Evolutionary conservation across 2,888 invertebrate genomes (phyloP).

Genomic region (Chorisops tibialis): DNA sequence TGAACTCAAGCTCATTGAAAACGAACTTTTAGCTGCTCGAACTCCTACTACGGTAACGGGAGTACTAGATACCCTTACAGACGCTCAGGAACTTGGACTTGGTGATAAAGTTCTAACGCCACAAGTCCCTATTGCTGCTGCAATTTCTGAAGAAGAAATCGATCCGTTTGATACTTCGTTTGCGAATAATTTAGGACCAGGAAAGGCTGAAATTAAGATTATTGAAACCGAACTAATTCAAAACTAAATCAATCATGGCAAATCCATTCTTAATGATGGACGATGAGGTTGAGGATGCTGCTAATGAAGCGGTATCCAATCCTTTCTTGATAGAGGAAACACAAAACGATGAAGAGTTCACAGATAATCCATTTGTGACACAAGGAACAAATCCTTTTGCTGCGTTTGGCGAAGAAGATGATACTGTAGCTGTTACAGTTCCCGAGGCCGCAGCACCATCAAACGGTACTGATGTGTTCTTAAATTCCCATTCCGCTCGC

Average conservation of each 20-base stretch:
- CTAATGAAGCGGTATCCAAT: conserved; percentile 55
- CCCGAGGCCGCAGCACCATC: conserved; percentile 7
- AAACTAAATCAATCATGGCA: conserved; percentile 58
- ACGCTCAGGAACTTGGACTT: conserved; percentile 54
- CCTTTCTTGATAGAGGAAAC: conserved; percentile 63
- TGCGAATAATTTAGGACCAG: conserved; percentile 70
- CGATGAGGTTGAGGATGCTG: conserved; percentile 57
- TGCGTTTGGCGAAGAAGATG: conserved; percentile 53
- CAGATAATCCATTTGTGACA: conserved; percentile 69
- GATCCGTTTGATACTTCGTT: conserved; percentile 90
- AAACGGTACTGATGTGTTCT: conserved; percentile 7
- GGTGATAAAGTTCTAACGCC: conserved; percentile 70
- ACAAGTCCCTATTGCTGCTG: conserved; percentile 50
- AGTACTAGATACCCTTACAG: conserved; percentile 49
- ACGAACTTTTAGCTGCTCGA: conserved; percentile 62
- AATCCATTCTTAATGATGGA: conserved; percentile 79
- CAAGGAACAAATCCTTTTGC: conserved; percentile 67
- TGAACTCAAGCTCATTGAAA: conserved; percentile 74
- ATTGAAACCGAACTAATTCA: conserved; percentile 72
- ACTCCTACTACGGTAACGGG: conserved; percentile 40
- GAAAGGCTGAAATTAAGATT: conserved; percentile 74
- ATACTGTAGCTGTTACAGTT: conserved; percentile 33
- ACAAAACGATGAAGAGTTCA: conserved; percentile 38
- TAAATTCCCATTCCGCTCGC: neutral
- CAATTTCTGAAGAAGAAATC: conserved; percentile 52